Base-by-base conservation (phyloP, 2,888 invertebrate species). In the Acrobasis repandana region DNA sequence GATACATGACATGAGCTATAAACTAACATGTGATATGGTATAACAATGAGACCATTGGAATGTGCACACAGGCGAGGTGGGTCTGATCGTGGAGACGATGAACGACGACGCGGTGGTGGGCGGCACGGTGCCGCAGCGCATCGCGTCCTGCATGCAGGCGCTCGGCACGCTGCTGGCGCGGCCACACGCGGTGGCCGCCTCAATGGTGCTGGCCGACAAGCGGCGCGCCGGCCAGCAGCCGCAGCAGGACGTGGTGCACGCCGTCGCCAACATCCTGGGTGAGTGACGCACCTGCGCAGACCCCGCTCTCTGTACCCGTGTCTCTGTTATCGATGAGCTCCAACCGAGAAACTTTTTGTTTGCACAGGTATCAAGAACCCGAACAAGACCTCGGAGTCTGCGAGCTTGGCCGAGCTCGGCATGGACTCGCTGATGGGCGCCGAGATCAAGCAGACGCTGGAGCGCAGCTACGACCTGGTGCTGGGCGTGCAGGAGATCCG, bases 351-450 rank as follows among this genome's bases (percentile, higher is more conserved):
- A 28, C 28, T 28, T 2, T 28, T 28, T 8, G 28, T 28, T 28
- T 28, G 28, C 28, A 28, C 82, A 93, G 96, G 97, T 64, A 95
- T 99, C 76, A 97, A 98, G 83, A 98, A 99, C 76, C 91, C 95
- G 0, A 94, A 94, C 70, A 95, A 96, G 65, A 93, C 98, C 43
- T 83, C 97, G 65, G 93, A 94, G 48, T 93, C 94, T 34, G 94
- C 96, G 6, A 96, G 96, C 48, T 92, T 99, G 52, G 97, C 98
- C 34, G 99, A 99, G 85, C 94, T 99, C 48, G 99, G 99, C 65
- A 97, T 99, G 95, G 99, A 99, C 84, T 99, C 99, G 1, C 92
- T 99, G 70, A 99, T 99, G 99, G 98, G 98, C 54, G 98, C 99
- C 1, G 99, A 99, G 93, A 98, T 99, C 79, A 99, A 99, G 85